A percentile compares a stretch with the other conserved stretches of the same genome.
phyloP scores from a whole-genome alignment of 2,113 vertebrate species.

The Anarrhichthys ocellatus region DNA sequence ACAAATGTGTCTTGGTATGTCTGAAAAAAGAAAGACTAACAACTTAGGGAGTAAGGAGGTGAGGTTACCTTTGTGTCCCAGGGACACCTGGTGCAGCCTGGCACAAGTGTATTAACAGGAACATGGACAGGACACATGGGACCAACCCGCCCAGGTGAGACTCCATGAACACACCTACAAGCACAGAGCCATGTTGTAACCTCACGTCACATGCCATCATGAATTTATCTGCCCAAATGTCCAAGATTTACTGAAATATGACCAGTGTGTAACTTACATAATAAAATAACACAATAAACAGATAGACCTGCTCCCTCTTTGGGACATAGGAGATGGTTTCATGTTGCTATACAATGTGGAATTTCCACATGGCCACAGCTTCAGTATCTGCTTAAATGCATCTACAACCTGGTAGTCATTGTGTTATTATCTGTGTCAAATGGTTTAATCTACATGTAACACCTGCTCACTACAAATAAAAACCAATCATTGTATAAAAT shows the following conservation, averaged over 20 bases:
- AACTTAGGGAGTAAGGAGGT: no score
- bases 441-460: not conserved
- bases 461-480: not conserved
- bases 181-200: constrained; percentile 22
- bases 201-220: not conserved
- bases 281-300: not conserved
- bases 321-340: not conserved
- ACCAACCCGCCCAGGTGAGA: constrained; percentile 45
- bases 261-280: not conserved
- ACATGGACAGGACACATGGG: constrained; percentile 54
- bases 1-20: not conserved
- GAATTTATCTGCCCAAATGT: not conserved
- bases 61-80: constrained; percentile 59
- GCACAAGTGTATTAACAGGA: constrained; percentile 62
- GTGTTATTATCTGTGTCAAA: not conserved
- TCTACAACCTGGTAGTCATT: not conserved
- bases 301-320: not conserved
- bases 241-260: not conserved
- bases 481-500: not conserved
- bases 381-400: not conserved
- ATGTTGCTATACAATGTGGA: not conserved
- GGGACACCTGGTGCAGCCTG: constrained; percentile 72
- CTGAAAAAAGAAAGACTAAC: not conserved
- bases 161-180: constrained; percentile 61
- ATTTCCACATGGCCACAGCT: not conserved